Base-by-base conservation (phyloP, 2,797 vertebrate species). In the Hylomyscus alleni region DNA sequence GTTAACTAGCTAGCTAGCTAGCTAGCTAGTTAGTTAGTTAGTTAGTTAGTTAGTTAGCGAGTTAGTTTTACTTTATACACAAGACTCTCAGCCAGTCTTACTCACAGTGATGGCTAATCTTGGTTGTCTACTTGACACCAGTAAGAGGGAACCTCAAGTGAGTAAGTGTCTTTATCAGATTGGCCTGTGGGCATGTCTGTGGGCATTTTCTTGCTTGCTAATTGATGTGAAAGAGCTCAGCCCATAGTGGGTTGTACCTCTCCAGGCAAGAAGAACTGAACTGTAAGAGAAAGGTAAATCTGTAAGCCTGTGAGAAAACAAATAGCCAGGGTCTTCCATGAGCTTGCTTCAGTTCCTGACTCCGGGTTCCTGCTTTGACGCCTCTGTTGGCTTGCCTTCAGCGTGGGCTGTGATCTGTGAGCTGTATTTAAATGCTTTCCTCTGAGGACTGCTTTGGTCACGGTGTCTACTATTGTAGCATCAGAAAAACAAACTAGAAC, bases 21-120 rank as follows among this genome's bases (percentile, higher is more conserved):
- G 44, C 6, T 50, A 29, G 29, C 58, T 47, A 85, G 52, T 44
- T 44, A 12, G 22, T 26, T 60, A 60, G 58, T 60, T 62, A 62
- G 60, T 62, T 60, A 44, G 44, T 44, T 44, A 44, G 44, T 44
- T 44, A 44, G 44, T 44, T 44, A 44, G 44, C 6, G 44, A 44
- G 44, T 3, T 44, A 44, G 19, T 77, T 83, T 90, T 20, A 9
- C 4, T 12, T 60, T 40, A 44, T 26, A 34, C 40, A 83, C 37
- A 40, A 34, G 40, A 87, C 56, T 95, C 31, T 88, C 69, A 84
- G 58, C 72, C 89, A 91, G 14, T 37, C 58, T 85, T 62, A 26
- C 65, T 82, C 77, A 24, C 69, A 73, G 15, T 13, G 15, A 31
- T 31, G n/a, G n/a, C 15, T 40, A 40, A 56, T 56, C 65, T 52